phyloP scores from a whole-genome alignment of 2,113 vertebrate genomes.

The Sinocyclocheilus anophthalmus region DNA sequence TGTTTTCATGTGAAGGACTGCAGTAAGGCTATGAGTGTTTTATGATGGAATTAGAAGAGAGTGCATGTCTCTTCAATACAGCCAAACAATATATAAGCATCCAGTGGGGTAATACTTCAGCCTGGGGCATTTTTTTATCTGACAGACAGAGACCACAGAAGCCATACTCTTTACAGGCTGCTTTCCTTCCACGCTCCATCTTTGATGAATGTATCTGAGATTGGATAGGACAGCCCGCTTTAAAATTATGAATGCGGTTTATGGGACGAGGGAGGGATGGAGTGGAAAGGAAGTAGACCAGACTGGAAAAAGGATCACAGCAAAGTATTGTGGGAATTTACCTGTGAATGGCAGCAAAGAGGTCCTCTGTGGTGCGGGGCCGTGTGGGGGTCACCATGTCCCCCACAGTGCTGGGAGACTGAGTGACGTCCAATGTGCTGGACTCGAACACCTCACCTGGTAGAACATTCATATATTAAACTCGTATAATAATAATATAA shows the following conservation, averaged over 20 bases:
- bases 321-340: slow-evolving; percentile 63
- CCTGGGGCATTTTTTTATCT: not conserved
- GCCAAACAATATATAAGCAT: slow-evolving; percentile 31
- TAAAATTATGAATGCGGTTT: slow-evolving; percentile 32
- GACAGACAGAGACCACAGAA: slow-evolving; percentile 28
- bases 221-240: slow-evolving; percentile 15
- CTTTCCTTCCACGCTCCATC: slow-evolving; percentile 21
- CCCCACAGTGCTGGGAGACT: slow-evolving; percentile 62
- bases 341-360: slow-evolving; percentile 98
- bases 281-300: slow-evolving; percentile 22
- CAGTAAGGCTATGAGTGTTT: slow-evolving; percentile 67
- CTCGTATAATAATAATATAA: not conserved
- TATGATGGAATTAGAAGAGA: slow-evolving; percentile 65
- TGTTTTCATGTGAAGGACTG: not conserved
- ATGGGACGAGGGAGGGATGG: not conserved
- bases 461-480: slow-evolving; percentile 11
- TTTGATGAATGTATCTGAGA: slow-evolving; percentile 38
- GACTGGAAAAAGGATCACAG: not conserved
- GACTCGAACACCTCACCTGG: slow-evolving; percentile 84
- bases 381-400: slow-evolving; percentile 83
- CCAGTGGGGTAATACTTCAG: slow-evolving; percentile 1
- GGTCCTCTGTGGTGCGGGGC: slow-evolving; percentile 94
- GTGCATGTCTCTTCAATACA: slow-evolving; percentile 48
- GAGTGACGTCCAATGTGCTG: slow-evolving; percentile 65
- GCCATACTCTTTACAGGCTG: slow-evolving; percentile 22